Conservation (phyloP, 2,113 vertebrate species). For the Zosterops lateralis region DNA sequence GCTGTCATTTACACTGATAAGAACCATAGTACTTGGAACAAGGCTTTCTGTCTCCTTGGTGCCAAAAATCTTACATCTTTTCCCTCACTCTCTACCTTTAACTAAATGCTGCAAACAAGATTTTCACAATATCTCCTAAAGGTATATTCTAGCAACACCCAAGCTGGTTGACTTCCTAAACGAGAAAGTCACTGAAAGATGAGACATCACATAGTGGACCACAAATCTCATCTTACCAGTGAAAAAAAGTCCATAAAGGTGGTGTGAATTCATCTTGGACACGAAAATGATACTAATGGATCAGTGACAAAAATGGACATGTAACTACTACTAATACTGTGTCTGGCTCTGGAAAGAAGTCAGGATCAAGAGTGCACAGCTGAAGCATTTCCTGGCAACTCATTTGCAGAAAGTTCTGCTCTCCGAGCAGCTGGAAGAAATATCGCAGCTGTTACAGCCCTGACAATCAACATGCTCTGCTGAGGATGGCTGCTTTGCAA, state of each 20-base stretch:
- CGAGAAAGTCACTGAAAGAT: neutral
- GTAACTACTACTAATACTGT: neutral
- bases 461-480: neutral
- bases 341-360: neutral
- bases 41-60: neutral
- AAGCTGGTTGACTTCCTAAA: neutral
- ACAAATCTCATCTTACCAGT: neutral
- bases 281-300: accelerated
- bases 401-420: neutral
- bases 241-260: neutral
- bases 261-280: neutral
- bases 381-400: neutral
- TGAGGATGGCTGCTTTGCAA: neutral
- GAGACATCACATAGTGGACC: accelerated
- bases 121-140: neutral
- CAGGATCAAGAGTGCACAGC: neutral
- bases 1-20: neutral
- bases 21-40: neutral
- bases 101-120: neutral
- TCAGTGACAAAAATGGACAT: neutral
- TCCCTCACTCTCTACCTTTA: neutral
- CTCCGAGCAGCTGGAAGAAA: neutral
- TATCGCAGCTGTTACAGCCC: neutral
- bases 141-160: neutral
- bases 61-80: neutral